These are phyloP conservation scores for Drosophila nebulosa DNA, from an alignment of 1,140 invertebrate species.

Conservation along the genomic window DNA sequence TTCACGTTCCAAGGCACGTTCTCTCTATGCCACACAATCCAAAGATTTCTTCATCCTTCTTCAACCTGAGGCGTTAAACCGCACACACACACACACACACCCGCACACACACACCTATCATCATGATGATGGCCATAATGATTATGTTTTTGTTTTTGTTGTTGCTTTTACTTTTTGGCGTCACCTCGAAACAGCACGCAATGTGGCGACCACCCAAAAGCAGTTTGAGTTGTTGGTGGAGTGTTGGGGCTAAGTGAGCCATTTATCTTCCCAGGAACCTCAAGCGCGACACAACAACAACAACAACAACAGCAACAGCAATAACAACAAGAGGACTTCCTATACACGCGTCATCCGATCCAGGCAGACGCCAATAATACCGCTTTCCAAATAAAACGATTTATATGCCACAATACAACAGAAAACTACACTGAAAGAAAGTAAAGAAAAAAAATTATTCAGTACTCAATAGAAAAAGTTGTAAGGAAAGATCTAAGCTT, in stretches of 20 bases:
- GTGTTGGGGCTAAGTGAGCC: slow-evolving; percentile 69
- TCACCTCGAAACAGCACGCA: slow-evolving; percentile 32
- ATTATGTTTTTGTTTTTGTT: slow-evolving; percentile 20
- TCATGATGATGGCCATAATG: slow-evolving; percentile 31
- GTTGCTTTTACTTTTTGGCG: slow-evolving; percentile 24
- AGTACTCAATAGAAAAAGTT: too few species aligned
- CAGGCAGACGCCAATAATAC: slow-evolving; percentile 67
- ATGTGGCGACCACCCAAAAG: background rate
- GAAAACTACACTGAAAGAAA: slow-evolving; percentile 17
- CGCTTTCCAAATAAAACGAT: slow-evolving; percentile 74
- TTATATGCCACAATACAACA: slow-evolving; percentile 68
- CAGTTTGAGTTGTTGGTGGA: background rate
- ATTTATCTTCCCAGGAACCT: slow-evolving; percentile 80
- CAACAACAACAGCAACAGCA: slow-evolving; percentile 22
- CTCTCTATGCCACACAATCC: slow-evolving; percentile 35
- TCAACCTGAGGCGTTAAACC: slow-evolving; percentile 67
- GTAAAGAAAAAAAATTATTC: background rate
- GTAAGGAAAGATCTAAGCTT: too few species aligned
- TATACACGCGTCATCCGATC: slow-evolving; percentile 77
- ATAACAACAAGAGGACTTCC: slow-evolving; percentile 60
- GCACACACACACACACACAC: slow-evolving; percentile 70
- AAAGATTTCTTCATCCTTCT: background rate
- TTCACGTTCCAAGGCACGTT: slow-evolving; percentile 56
- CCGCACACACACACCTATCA: slow-evolving; percentile 64
- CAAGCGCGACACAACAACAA: slow-evolving; percentile 69